Conservation (phyloP, 1,140 invertebrate species). For the Pseudomyrmex cubaensis region DNA sequence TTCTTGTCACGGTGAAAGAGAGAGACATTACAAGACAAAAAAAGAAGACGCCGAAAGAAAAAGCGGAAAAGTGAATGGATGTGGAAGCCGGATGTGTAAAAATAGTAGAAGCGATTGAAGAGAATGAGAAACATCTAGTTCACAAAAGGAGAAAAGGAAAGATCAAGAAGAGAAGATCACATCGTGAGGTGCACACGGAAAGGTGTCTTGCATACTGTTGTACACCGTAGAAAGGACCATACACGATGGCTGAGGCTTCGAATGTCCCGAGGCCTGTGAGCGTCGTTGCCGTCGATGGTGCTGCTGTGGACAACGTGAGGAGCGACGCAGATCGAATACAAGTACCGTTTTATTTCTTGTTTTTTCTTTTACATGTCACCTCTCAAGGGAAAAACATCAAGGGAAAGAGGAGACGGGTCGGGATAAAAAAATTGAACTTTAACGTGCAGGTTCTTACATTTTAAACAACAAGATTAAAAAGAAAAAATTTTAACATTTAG, state of each 20-base stretch:
- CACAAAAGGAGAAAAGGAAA: background rate
- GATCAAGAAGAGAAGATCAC: constrained; percentile 6
- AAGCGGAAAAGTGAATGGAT: constrained; percentile 14
- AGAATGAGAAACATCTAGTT: background rate
- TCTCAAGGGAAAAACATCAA: no score
- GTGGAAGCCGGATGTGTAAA: background rate
- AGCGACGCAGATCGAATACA: constrained; percentile 47
- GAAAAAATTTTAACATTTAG: no score
- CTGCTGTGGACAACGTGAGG: constrained; percentile 63
- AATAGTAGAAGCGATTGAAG: background rate
- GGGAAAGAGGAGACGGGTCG: no score
- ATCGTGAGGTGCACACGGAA: constrained; percentile 15
- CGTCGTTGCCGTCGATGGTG: constrained; percentile 80
- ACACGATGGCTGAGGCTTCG: constrained; percentile 82
- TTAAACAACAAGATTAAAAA: no score
- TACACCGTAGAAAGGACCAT: constrained; percentile 73
- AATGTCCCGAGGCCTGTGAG: constrained; percentile 83
- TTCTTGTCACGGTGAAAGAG: no score
- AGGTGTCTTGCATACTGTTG: constrained; percentile 36
- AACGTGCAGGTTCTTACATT: no score
- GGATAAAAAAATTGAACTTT: no score
- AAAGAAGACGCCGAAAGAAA: background rate
- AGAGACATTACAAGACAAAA: background rate
- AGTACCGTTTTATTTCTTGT: constrained; percentile 31
- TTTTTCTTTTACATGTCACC: background rate